Evolutionary conservation across 2,888 invertebrate species (phyloP), one percentile per base, ranked within the genome.

Genomic region (Aphodius granarius): DNA sequence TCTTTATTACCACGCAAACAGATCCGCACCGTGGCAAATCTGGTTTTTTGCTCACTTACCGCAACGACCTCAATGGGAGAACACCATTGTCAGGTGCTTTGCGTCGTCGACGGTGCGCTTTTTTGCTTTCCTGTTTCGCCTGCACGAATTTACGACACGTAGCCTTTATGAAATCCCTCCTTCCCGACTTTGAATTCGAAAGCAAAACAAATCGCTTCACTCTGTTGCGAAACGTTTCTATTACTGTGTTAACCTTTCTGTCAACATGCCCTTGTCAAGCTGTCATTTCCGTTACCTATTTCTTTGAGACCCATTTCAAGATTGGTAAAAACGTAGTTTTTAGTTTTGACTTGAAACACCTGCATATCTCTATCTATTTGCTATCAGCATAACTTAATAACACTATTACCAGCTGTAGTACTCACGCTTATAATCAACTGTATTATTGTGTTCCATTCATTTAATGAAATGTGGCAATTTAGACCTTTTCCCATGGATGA

Each of bases 41-140:
- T 76, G 74, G 76, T 76, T 76, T 76, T 76, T 76, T 76, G 74
- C 76, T 74, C 76, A 76, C 74, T 76, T 76, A 74, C 74, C 73
- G 72, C 72, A 70, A 76, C 74, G 74, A 72, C 74, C 73, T 72
- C 68, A 73, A 76, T 74, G 74, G 72, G 65, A 65, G 63, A 75
- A 43, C 43, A 43, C 68, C 70, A 74, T 72, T 72, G 72, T 76
- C 76, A 76, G 74, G 74, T 75, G 74, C 74, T 73, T 66, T 43
- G 43, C 43, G 43, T 43, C 43, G n/a, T n/a, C n/a, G n/a, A n/a
- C n/a, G 43, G 43, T 2, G 13, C 43, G 43, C 1, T 43, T 43
- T 43, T 71, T 71, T 63, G 62, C 20, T 66, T 64, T 76, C 73
- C 74, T 74, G 17, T 72, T 66, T 74, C 71, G 21, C 17, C 21